Evolutionary conservation across 2,113 vertebrate genomes (phyloP), one percentile per base, ranked within the genome.

Genomic region (Esox niger): DNA sequence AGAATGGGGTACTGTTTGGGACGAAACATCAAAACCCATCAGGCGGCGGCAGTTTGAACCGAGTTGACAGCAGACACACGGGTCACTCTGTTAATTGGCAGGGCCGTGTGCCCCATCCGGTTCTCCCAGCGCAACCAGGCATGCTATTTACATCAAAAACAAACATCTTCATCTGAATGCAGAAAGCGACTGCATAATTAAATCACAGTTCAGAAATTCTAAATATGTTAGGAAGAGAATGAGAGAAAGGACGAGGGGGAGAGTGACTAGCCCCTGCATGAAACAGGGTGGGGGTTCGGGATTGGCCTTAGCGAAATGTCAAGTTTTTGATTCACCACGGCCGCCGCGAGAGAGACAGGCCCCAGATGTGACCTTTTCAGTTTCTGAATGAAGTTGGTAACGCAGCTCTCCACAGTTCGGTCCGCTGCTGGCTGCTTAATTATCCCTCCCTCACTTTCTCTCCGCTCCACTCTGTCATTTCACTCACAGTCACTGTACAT

Each of bases 371-470:
- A 71, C 69, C 56, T 71, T 64, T 64, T 15, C 25, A 27, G 71
- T 54, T 70, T 67, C 31, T 25, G 72, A 69, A 70, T 70, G 57
- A 76, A 64, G 59, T 68, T 66, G 68, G 32, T 59, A 67, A 46
- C 29, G 69, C 11, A 15, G 47, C 59, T 61, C 30, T 13, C 30
- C 68, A 4, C 13, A 15, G 38, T 4, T 43, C 79, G 76, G 62
- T 69, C 70, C 13, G 38, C 38, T 43, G 3, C 1, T 43, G 5
- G 35, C 72, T 77, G 81, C 83, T 83, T 81, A 85, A 81, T 79
- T 77, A 75, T 77, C 25, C 7, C 27, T 29, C 32, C 33, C 38
- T 59, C 60, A 3, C 26, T n/a, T 20, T 46, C 33, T 63, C 61
- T 46, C 32, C 26, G 21, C 27, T 33, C 13, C 60, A 26, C 33